These are phyloP conservation scores for Caloenas nicobarica DNA, from an alignment of 2,113 vertebrate species.

Conservation along the genomic window DNA sequence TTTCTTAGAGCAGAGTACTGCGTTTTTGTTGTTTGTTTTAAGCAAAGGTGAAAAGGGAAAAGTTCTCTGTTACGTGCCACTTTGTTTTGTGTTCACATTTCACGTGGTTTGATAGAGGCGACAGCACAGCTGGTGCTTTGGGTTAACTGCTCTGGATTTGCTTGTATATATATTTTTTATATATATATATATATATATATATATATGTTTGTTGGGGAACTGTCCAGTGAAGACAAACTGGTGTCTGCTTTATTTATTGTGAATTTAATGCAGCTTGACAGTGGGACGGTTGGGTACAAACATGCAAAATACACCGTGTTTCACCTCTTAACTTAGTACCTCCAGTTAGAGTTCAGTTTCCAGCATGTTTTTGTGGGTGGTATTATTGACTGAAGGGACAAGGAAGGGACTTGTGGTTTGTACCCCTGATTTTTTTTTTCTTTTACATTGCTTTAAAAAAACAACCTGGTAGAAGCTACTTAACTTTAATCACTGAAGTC, in stretches of 20 bases:
- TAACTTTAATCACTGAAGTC: background rate
- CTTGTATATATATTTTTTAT: fast-evolving
- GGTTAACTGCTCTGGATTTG: background rate
- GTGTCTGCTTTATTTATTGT: background rate
- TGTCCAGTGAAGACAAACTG: background rate
- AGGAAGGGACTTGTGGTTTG: background rate
- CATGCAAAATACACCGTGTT: fast-evolving
- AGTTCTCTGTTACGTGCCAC: background rate
- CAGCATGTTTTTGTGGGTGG: background rate
- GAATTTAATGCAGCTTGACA: background rate
- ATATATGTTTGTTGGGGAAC: background rate
- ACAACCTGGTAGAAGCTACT: background rate
- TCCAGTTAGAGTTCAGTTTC: background rate
- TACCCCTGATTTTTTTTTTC: background rate
- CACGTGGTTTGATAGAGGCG: fast-evolving
- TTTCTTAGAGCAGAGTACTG: background rate
- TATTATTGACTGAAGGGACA: background rate
- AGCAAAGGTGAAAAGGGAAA: background rate
- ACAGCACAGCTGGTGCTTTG: background rate
- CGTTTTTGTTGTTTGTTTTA: background rate
- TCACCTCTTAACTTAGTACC: background rate
- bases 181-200: too few relatives aligned
- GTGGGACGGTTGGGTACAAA: background rate
- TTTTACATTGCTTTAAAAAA: background rate
- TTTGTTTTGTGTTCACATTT: fast-evolving